Evolutionary conservation across 2,888 invertebrate species (phyloP).

Genomic region (Eurytoma californica): DNA sequence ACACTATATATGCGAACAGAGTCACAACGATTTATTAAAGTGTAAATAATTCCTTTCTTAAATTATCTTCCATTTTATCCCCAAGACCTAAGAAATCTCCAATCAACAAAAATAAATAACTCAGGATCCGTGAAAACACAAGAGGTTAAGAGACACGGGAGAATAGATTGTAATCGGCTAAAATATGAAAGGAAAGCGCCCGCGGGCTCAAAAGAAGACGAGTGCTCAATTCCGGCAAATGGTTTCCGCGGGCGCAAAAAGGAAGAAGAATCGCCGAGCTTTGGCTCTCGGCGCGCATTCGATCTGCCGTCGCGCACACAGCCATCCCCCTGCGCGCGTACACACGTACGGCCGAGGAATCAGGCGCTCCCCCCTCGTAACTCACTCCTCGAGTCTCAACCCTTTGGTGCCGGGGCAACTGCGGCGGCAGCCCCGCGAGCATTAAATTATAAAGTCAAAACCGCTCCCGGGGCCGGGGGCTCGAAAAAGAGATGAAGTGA

Average conservation of each 20-base stretch:
- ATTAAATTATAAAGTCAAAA: constrained; percentile 75
- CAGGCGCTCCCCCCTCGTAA: constrained; percentile 39
- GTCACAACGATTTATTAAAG: too few species aligned
- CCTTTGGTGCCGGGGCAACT: neutral
- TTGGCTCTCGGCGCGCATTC: constrained; percentile 2
- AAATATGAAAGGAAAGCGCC: constrained; percentile 11
- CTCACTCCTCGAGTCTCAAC: constrained; percentile 14
- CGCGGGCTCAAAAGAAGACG: neutral
- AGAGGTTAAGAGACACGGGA: too few species aligned
- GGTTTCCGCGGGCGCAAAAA: neutral
- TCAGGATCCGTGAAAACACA: too few species aligned
- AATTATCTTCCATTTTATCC: too few species aligned
- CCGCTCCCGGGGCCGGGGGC: constrained; percentile 60
- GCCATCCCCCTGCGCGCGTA: neutral
- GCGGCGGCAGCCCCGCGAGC: constrained; percentile 50
- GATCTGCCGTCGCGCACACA: neutral
- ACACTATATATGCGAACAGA: too few species aligned
- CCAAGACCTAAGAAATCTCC: too few species aligned
- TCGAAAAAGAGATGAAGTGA: constrained; percentile 59
- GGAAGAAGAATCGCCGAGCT: constrained; percentile 16
- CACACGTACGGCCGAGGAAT: constrained; percentile 16
- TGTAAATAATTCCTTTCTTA: too few species aligned
- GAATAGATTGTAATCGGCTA: neutral
- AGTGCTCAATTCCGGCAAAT: constrained; percentile 23
- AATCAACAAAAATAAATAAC: too few species aligned